Percentiles rank a stretch among this genome's conserved stretches.
Evolutionary conservation across 2,797 vertebrate species (phyloP).

Genomic region (Malurus leucopterus): DNA sequence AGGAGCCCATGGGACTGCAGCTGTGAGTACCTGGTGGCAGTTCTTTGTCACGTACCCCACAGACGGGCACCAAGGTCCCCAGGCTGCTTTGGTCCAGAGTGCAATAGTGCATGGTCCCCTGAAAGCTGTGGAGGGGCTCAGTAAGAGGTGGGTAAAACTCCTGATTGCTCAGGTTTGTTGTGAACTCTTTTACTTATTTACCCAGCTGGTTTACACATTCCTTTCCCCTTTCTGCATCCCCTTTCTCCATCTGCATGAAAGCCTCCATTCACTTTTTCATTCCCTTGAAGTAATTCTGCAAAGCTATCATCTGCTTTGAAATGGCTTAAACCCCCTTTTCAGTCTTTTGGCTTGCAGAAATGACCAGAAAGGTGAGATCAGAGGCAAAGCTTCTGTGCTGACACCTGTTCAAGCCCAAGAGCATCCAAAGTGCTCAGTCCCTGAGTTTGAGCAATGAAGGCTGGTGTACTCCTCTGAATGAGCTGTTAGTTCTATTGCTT

Average conservation of each 20-base stretch:
- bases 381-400: background rate
- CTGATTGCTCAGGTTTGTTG: background rate
- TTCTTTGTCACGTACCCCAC: background rate
- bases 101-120: background rate
- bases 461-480: background rate
- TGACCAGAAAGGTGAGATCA: background rate
- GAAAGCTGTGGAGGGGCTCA: background rate
- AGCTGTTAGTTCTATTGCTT: background rate
- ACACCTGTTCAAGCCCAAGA: background rate
- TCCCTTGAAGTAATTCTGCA: background rate
- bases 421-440: background rate
- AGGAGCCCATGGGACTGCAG: background rate
- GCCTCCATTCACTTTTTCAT: fast-evolving
- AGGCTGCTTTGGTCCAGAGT: background rate
- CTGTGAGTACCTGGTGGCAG: background rate
- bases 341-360: background rate
- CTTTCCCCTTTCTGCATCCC: background rate
- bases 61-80: background rate
- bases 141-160: background rate
- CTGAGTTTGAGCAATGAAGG: background rate
- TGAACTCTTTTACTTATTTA: background rate
- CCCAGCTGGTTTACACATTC: background rate
- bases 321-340: background rate
- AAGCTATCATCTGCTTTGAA: background rate
- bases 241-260: background rate